Percentiles rank a stretch among this genome's conserved stretches.
phyloP scores from a whole-genome alignment of 1,140 invertebrate species.

The Eupristina koningsbergeri region DNA sequence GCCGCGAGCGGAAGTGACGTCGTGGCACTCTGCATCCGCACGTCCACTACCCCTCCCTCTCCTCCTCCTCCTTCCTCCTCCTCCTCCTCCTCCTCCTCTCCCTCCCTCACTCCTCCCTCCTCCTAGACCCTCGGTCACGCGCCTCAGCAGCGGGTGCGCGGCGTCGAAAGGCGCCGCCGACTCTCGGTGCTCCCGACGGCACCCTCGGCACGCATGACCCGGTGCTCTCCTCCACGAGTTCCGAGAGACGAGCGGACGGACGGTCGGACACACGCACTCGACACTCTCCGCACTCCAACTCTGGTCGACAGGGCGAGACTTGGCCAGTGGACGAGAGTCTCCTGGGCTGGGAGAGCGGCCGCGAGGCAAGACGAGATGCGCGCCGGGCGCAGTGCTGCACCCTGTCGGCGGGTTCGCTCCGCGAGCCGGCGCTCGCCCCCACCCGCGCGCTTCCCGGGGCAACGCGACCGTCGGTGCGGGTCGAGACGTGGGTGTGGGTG shows the following conservation, averaged over 20 bases:
- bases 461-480: not conserved
- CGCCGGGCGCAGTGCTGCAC: conserved; percentile 72
- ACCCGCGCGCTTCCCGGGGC: conserved; percentile 44
- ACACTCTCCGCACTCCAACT: not conserved
- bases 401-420: conserved; percentile 70
- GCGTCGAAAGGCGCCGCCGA: too few relatives aligned
- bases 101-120: too few relatives aligned
- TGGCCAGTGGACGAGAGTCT: conserved; percentile 33
- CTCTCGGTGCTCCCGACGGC: too few relatives aligned
- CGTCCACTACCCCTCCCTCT: not conserved
- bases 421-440: conserved; percentile 40
- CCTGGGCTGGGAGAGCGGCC: conserved; percentile 58
- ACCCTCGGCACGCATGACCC: too few relatives aligned
- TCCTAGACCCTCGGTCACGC: too few relatives aligned
- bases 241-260: too few relatives aligned
- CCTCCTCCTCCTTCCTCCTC: not conserved
- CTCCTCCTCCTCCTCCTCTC: too few relatives aligned
- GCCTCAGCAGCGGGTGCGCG: too few relatives aligned
- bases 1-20: too few relatives aligned
- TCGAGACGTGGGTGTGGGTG: not conserved
- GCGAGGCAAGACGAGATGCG: conserved; percentile 65
- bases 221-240: too few relatives aligned
- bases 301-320: not conserved
- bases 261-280: not conserved
- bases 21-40: not conserved